These are phyloP conservation scores for Machimus rusticus DNA, from an alignment of 2,888 invertebrate genomes.

Conservation along the genomic window DNA sequence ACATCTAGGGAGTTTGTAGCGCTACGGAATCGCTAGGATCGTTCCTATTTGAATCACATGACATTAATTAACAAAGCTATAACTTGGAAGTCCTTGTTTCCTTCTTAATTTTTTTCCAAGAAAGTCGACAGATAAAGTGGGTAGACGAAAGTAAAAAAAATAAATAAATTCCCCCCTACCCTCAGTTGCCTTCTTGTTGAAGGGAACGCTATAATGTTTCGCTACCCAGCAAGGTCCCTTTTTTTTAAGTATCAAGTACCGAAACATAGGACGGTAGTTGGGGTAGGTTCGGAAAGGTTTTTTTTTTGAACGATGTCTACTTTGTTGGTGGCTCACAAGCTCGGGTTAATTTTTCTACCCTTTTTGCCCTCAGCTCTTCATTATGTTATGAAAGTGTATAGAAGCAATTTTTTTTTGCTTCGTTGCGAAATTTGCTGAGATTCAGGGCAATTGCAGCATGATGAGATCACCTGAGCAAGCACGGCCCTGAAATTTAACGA, in stretches of 20 bases:
- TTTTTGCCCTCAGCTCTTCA: not conserved
- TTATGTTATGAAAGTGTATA: not conserved
- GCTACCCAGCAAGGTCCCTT: not conserved
- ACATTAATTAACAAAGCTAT: conserved; percentile 19
- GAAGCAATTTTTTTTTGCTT: not conserved
- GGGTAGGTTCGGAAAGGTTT: not conserved
- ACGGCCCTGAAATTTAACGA: not conserved
- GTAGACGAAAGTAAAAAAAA: not conserved
- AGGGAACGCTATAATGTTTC: not conserved
- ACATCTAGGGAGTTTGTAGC: not conserved
- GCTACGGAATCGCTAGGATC: not conserved
- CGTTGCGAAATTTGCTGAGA: not conserved
- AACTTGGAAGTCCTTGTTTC: not conserved
- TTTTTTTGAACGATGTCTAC: not conserved
- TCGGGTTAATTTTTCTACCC: not conserved
- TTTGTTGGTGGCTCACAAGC: not conserved
- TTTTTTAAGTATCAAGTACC: not conserved
- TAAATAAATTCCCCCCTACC: not conserved
- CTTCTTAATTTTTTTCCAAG: not conserved
- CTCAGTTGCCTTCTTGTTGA: not conserved
- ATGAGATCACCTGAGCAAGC: not conserved
- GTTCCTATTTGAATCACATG: not conserved
- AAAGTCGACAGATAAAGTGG: not conserved
- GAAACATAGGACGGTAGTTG: not conserved
- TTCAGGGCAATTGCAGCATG: not conserved